Base-by-base conservation (phyloP, 2,797 vertebrate genomes). In the Smutsia temminckii region DNA sequence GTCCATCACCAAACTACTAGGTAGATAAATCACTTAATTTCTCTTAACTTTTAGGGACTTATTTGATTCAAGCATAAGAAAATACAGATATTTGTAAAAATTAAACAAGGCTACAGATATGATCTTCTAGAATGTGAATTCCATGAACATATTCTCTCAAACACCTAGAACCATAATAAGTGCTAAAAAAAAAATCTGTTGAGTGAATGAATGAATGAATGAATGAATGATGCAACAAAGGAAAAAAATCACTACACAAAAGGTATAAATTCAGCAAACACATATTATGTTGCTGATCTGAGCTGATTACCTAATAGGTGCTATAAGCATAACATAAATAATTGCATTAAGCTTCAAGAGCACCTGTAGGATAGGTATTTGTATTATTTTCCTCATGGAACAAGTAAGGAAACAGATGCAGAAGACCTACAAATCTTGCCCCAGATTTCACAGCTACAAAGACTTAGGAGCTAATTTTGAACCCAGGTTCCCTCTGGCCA, bases 11-110 rank as follows among this genome's bases (percentile, higher is more conserved):
- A 37, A 78, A 53, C 23, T 6, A 10, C 64, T 68, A 8, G 27
- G 34, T 8, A n/a, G 25, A 4, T 6, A 74, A 80, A 61, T 71
- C 68, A 61, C 1, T 61, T 27, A 42, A 66, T 83, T 46, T 69
- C 72, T 69, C 14, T 66, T 51, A 61, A 55, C 8, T n/a, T 64
- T 25, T 23, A 57, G 11, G 46, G 6, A 34, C 16, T 55, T 53
- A 84, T 21, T 71, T 81, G 49, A 83, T 23, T 64, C 11, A 11
- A 3, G 17, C 21, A 91, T 55, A 77, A 91, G 40, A 34, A 91
- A 95, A 91, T 37, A 77, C 7, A 79, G 40, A 4, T 27, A 18
- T 80, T 37, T 77, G 7, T 85, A 72, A 97, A 94, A 66, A 86
- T 14, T 74, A 85, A 61, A 42, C 18, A 69, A 40, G 18, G 32